Evolutionary conservation across 2,888 invertebrate genomes (phyloP), one percentile per base, ranked within the genome.

Genomic region (Bembecia ichneumoniformis): DNA sequence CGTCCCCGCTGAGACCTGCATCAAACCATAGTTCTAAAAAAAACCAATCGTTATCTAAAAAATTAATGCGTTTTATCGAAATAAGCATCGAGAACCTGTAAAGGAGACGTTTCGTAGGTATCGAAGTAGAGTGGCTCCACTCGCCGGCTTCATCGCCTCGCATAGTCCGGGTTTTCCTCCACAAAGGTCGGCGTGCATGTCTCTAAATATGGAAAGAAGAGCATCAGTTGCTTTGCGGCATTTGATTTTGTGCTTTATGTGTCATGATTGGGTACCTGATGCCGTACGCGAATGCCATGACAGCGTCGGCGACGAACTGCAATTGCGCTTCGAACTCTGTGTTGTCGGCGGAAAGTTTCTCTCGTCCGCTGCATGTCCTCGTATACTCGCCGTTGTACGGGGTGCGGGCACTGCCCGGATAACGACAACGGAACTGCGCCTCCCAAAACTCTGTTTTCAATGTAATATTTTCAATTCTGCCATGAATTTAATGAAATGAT

Each of bases 231-330:
- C 7, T 5, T 40, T 40, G n/a, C 11, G 20, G 0, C 3, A 1
- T n/a, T 11, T 15, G 16, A 45, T 45, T 11, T 28, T 13, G 28
- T n/a, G n/a, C 20, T 15, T 3, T 44, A 14, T 16, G 14, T 44
- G 9, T 9, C 11, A 44, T 4, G 3, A n/a, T 46, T 7, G 13
- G 3, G 13, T 11, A 94, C 94, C 91, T 89, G 60, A 94, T 90
- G 16, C 97, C 97, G 64, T 95, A 91, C 0, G 94, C 97, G 77
- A 98, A 97, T 1, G 97, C 96, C 91, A 97, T 91, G 0, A 97
- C 97, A 7, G 97, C 97, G 75, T 98, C 98, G 40, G 96, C 94
- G 43, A 98, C 98, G 76, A 97, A 98, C 82, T 98, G 98, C 54
- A 98, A 88, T 77, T 98, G 98, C 63, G 94, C 95, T 76, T 98